Base-by-base conservation (phyloP, 2,113 vertebrate genomes). In the Salvator merianae region DNA sequence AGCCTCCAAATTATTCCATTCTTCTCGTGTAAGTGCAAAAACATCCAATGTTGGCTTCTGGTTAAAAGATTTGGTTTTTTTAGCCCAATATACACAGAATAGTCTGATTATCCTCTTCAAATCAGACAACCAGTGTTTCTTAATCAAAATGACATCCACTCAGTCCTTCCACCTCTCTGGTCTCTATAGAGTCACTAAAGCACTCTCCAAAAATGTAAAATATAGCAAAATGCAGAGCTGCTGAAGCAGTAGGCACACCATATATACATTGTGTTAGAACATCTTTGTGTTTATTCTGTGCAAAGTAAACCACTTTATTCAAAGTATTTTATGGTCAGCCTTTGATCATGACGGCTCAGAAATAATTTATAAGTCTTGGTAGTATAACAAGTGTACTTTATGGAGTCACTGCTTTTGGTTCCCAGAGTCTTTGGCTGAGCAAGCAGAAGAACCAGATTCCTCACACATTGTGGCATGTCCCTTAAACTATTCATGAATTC, bases 251-350 rank as follows among this genome's bases (percentile, higher is more conserved):
- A 89, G 88, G 82, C 82, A 63, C 89, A 18, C 69, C 71, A 73
- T 90, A 88, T 87, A 88, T 85, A 85, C 83, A 79, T 66, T 88
- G 43, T 81, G 81, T 28, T 90, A 86, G 53, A 87, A 91, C 86
- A 77, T 9, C 75, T 89, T 90, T 89, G 66, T 86, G 69, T 74
- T 66, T 75, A n/a, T 47, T 88, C 5, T 16, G 0, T 66, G 84
- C 72, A 68, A 82, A 74, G 81, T 85, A 47, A 85, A 82, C 36
- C 66, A 91, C 84, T 88, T 91, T 86, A 77, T 65, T 85, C 50
- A 28, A 89, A 80, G 8, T 75, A 62, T 89, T 89, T 89, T 81
- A 87, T 72, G 47, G 43, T 79, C n/a, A 93, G 83, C 91, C 62
- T 63, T n/a, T 90, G 5, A 3, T 84, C n/a, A 59, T 87, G 73